Percentiles rank a stretch among this genome's conserved stretches.
Evolutionary conservation across 2,888 invertebrate species (phyloP).

Genomic region (Ganaspis brasiliensis): DNA sequence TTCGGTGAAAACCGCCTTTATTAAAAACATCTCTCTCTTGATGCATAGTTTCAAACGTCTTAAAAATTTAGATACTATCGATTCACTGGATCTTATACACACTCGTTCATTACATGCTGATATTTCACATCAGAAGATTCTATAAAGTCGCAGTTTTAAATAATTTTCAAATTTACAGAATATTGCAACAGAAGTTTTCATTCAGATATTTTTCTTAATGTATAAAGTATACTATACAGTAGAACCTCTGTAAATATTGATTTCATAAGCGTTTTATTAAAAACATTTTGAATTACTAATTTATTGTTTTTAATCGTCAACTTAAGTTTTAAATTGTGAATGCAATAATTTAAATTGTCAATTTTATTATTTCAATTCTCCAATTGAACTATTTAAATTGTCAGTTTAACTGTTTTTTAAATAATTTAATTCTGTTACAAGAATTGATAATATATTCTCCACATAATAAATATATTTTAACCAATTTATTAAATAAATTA

Average conservation of each 20-base stretch:
- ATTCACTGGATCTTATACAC: slow-evolving; percentile 23
- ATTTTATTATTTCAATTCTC: no score
- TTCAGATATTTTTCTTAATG: not conserved
- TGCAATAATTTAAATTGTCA: no score
- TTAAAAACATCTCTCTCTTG: slow-evolving; percentile 29
- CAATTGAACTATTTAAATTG: no score
- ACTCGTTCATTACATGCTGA: slow-evolving; percentile 27
- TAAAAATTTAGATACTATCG: slow-evolving; percentile 32
- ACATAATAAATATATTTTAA: no score
- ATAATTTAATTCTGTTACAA: no score
- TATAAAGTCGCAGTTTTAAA: slow-evolving; percentile 1
- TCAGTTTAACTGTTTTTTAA: no score
- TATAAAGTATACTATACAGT: slow-evolving; percentile 12
- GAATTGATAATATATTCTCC: no score
- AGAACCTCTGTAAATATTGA: not conserved
- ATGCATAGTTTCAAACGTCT: slow-evolving; percentile 32
- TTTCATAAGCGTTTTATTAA: not conserved
- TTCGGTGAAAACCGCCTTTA: slow-evolving; percentile 35
- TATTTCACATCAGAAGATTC: slow-evolving; percentile 12
- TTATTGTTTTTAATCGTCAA: not conserved
- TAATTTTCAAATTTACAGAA: slow-evolving; percentile 33
- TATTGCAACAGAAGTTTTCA: not conserved
- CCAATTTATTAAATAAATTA: no score
- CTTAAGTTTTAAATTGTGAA: no score
- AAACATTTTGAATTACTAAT: not conserved